A percentile compares a stretch with the other conserved stretches of the same genome.
These are phyloP conservation scores for Silurus meridionalis DNA, from an alignment of 2,113 vertebrate species.

Conservation along the genomic window DNA sequence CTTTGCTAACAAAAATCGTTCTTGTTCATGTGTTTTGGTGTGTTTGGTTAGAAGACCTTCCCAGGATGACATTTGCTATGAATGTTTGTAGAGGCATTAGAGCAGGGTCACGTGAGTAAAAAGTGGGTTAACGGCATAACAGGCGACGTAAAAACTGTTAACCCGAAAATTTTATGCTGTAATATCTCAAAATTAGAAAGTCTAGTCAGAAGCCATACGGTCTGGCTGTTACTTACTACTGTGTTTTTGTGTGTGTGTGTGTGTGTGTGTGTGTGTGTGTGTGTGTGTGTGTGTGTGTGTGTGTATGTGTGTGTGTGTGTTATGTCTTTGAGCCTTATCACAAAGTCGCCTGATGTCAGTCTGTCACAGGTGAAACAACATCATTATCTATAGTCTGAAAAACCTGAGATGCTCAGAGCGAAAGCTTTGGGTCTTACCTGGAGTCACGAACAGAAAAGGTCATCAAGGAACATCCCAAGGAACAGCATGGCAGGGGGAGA, in stretches of 20 bases:
- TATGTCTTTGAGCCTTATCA: slow-evolving; percentile 40
- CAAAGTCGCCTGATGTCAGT: slow-evolving; percentile 40
- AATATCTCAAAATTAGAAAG: slow-evolving; percentile 19
- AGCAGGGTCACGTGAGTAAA: not conserved
- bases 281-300: slow-evolving; percentile 18
- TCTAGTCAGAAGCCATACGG: slow-evolving; percentile 27
- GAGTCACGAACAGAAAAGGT: slow-evolving; percentile 28
- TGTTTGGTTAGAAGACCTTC: not conserved
- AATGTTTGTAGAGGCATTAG: not conserved
- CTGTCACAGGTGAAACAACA: slow-evolving; percentile 32
- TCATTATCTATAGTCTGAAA: slow-evolving; percentile 35
- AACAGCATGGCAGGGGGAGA: slow-evolving; percentile 12
- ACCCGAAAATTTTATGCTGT: not conserved
- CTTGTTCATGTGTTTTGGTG: slow-evolving; percentile 1
- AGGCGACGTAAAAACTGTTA: too few species aligned
- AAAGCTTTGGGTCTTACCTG: slow-evolving; percentile 50
- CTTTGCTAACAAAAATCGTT: not conserved
- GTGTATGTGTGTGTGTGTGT: slow-evolving; percentile 4
- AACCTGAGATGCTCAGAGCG: slow-evolving; percentile 15
- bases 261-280: slow-evolving; percentile 15
- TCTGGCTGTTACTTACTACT: slow-evolving; percentile 21
- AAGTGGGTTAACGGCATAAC: not conserved
- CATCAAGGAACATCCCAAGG: slow-evolving; percentile 15
- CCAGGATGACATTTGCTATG: not conserved
- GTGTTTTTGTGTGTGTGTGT: slow-evolving; percentile 17